Conservation (phyloP, 2,797 vertebrate species). For the Cephalopachus bancanus region DNA sequence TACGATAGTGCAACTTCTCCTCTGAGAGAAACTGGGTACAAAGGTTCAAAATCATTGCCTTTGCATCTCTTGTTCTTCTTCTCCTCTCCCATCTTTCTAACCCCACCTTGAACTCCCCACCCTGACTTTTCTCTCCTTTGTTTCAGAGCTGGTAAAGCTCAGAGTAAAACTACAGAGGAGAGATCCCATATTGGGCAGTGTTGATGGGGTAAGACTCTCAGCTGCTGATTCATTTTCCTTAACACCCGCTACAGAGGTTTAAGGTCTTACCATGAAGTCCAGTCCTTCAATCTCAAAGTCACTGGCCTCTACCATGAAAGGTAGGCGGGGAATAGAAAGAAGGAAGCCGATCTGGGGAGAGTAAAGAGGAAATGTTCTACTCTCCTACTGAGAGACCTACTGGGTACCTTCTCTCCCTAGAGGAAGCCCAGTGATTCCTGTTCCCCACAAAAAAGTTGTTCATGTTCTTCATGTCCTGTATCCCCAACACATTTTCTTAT, state of each 20-base stretch:
- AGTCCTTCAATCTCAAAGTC: conserved; percentile 96
- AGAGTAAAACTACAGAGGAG: not conserved
- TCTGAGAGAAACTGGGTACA: conserved; percentile 94
- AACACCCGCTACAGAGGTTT: not conserved
- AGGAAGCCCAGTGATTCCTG: not conserved
- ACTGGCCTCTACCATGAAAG: conserved; percentile 94
- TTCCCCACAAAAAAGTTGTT: not conserved
- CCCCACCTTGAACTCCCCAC: not conserved
- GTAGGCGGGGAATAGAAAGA: conserved; percentile 94
- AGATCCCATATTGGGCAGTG: not conserved
- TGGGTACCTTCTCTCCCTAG: not conserved
- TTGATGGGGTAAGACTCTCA: not conserved
- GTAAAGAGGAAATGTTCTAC: not conserved
- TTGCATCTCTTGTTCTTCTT: not conserved
- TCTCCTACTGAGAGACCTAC: not conserved
- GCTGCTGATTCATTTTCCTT: not conserved
- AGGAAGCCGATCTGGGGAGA: conserved; percentile 95
- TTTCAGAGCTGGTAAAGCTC: conserved; percentile 7
- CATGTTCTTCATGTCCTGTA: not conserved
- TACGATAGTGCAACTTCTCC: conserved; percentile 96
- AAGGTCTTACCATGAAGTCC: conserved; percentile 94
- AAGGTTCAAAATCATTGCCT: not conserved
- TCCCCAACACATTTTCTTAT: not conserved
- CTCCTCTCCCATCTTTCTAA: not conserved
- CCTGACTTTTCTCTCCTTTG: not conserved